Evolutionary conservation across 2,888 invertebrate genomes (phyloP).

Genomic region (Drosophila koepferae): DNA sequence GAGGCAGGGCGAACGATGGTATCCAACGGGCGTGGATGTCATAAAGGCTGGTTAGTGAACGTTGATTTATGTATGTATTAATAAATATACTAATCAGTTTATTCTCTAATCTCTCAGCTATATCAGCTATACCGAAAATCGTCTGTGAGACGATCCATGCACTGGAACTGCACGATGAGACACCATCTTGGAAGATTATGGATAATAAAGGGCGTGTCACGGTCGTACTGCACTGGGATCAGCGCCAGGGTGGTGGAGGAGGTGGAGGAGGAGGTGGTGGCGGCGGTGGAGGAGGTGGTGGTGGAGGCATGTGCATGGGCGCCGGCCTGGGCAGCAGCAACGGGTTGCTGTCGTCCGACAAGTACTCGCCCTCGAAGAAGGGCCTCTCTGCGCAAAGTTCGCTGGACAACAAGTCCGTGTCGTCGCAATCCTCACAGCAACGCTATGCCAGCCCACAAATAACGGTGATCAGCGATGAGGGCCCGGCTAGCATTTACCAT

Average conservation of each 20-base stretch:
- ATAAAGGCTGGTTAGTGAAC: conserved; percentile 93
- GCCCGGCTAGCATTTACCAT: conserved; percentile 87
- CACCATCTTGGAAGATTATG: conserved; percentile 99
- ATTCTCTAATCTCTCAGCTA: conserved; percentile 87
- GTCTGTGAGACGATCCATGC: conserved; percentile 98
- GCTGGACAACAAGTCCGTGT: conserved; percentile 87
- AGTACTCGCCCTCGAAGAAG: conserved; percentile 86
- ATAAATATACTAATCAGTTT: not conserved
- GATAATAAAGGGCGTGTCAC: conserved; percentile 99
- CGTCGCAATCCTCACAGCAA: conserved; percentile 84
- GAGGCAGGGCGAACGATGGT: conserved; percentile 96
- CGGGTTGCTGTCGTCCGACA: conserved; percentile 83
- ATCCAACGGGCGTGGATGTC: conserved; percentile 96
- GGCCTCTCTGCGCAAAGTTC: conserved; percentile 87
- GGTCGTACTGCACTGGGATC: conserved; percentile 98
- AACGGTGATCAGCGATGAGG: conserved; percentile 97
- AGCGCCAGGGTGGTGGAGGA: conserved; percentile 89
- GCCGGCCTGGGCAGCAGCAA: conserved; percentile 83
- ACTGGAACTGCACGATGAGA: conserved; percentile 97
- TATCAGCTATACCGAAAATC: conserved; percentile 97
- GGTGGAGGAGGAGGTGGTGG: conserved; percentile 85
- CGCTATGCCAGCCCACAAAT: conserved; percentile 92
- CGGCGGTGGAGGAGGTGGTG: conserved; percentile 84
- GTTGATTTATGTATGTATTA: not conserved
- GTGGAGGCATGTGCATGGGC: conserved; percentile 83